Evolutionary conservation across 92 coral and sea anemone species (phyloP).

Genomic region (Porites lobata): DNA sequence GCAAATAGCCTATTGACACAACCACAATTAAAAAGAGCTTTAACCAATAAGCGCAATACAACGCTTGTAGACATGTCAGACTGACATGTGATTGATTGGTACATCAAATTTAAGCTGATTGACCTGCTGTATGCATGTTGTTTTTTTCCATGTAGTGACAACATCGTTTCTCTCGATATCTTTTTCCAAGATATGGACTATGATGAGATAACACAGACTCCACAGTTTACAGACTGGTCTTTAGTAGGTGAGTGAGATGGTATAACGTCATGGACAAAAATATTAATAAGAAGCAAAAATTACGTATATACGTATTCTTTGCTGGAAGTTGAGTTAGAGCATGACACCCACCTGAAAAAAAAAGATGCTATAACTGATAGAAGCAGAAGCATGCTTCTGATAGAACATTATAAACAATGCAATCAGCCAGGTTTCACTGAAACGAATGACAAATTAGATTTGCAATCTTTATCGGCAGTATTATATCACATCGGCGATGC

Average conservation of each 20-base stretch:
- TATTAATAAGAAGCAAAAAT: neutral
- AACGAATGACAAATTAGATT: neutral
- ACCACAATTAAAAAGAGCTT: too few species aligned
- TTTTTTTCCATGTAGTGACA: conserved; percentile 1
- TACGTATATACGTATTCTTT: neutral
- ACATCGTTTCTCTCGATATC: conserved; percentile 43
- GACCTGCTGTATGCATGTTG: too few species aligned
- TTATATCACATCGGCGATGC: too few species aligned
- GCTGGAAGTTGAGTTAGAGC: too few species aligned
- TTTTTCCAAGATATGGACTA: conserved; percentile 50
- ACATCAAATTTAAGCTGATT: too few species aligned
- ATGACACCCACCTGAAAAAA: too few species aligned
- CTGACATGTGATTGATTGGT: too few species aligned
- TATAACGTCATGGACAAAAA: neutral
- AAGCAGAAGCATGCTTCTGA: neutral
- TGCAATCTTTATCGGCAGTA: too few species aligned
- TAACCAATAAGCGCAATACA: too few species aligned
- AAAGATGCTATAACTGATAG: too few species aligned
- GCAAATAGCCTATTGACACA: too few species aligned
- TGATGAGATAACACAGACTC: conserved; percentile 33
- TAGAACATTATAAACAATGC: neutral
- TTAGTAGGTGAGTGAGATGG: conserved; percentile 16
- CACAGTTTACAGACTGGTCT: conserved; percentile 31
- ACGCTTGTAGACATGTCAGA: too few species aligned
- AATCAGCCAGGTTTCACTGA: neutral